Conservation (phyloP, 2,888 invertebrate genomes). For the Laspeyria flexula region DNA sequence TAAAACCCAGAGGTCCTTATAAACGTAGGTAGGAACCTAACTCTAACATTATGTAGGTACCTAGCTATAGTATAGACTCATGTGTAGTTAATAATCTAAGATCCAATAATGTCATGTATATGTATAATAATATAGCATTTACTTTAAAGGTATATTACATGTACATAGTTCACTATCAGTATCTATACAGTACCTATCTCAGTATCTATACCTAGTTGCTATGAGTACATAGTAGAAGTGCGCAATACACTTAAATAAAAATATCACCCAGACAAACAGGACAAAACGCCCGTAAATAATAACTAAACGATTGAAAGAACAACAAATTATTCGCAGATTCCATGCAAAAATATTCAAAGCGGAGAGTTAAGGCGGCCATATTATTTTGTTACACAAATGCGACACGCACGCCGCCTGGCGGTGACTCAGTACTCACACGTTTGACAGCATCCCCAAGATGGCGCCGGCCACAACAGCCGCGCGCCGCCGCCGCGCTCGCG, state of each 20-base stretch:
- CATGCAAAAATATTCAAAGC: constrained; percentile 83
- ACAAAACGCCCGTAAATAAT: constrained; percentile 8
- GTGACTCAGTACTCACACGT: constrained; percentile 63
- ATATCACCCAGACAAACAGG: not conserved
- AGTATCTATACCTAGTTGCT: not conserved
- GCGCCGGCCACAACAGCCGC: constrained; percentile 56
- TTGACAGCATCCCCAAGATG: constrained; percentile 74
- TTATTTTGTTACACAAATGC: constrained; percentile 59
- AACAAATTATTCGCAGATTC: constrained; percentile 46
- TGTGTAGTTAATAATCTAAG: no score
- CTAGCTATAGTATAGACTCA: no score
- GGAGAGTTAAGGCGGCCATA: constrained; percentile 67
- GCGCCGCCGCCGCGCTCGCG: constrained; percentile 27
- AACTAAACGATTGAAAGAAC: constrained; percentile 28
- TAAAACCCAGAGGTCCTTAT: no score
- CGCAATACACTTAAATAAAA: not conserved
- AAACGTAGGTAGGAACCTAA: no score
- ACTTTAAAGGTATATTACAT: no score
- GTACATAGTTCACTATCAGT: no score
- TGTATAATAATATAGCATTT: no score
- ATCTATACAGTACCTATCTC: no score
- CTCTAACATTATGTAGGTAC: no score
- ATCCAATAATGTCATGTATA: no score
- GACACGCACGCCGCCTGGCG: constrained; percentile 81
- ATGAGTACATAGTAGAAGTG: not conserved